Evolutionary conservation across 1,140 invertebrate species (phyloP).

Genomic region (Drosophila virilis): DNA sequence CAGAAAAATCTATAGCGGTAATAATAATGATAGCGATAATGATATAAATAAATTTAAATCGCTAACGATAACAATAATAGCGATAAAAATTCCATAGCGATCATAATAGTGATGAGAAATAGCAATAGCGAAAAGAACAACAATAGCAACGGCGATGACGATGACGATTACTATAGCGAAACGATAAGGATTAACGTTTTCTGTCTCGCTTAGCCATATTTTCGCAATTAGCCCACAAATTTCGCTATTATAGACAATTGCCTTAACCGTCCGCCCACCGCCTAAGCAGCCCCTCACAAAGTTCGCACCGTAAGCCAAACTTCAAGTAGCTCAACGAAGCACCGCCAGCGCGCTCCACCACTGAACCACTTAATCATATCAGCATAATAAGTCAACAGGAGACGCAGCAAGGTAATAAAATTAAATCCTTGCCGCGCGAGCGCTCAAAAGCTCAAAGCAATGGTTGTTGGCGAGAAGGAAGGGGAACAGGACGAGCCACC

Average conservation of each 20-base stretch:
- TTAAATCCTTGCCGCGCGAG: conserved; percentile 70
- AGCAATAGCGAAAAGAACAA: too few species aligned
- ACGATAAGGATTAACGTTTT: conserved; percentile 4
- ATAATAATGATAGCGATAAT: too few species aligned
- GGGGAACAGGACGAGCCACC: not conserved
- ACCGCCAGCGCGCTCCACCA: not conserved
- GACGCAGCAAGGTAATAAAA: conserved; percentile 67
- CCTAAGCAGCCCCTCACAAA: not conserved
- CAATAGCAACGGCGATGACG: too few species aligned
- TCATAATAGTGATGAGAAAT: not conserved
- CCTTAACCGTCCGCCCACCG: not conserved
- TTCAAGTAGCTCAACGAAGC: conserved; percentile 21
- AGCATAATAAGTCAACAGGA: conserved; percentile 75
- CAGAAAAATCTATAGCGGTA: not conserved
- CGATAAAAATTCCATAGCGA: not conserved
- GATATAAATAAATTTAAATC: too few species aligned
- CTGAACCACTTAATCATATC: conserved; percentile 76
- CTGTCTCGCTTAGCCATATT: not conserved
- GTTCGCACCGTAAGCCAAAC: conserved; percentile 2
- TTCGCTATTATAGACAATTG: conserved; percentile 31
- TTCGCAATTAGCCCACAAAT: conserved; percentile 10
- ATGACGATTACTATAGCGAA: too few species aligned
- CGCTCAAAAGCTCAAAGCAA: conserved; percentile 46
- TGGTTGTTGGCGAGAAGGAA: not conserved
- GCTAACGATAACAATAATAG: too few species aligned